These are phyloP conservation scores for Oxyruncus cristatus DNA, from an alignment of 2,113 vertebrate species.

Conservation along the genomic window DNA sequence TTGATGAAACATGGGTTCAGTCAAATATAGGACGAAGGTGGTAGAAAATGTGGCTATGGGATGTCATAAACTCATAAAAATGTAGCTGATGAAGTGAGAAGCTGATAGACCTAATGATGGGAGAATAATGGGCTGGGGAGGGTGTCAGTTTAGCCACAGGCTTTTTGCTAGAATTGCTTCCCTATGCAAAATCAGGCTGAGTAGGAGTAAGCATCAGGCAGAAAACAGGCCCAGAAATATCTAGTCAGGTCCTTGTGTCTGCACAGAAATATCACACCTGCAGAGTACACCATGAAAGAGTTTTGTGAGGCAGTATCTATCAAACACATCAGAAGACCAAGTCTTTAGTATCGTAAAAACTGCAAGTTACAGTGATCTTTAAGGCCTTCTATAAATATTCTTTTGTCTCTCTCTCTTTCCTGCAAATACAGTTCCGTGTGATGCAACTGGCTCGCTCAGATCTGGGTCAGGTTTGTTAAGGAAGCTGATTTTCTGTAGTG, in stretches of 20 bases:
- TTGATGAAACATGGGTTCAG: background rate
- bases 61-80: background rate
- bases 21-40: background rate
- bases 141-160: background rate
- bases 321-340: background rate
- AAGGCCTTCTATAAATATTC: background rate
- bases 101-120: background rate
- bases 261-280: background rate
- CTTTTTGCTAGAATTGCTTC: background rate
- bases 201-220: background rate
- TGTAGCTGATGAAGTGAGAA: background rate
- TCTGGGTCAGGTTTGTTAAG: background rate
- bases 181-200: background rate
- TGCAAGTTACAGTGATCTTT: background rate
- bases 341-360: background rate
- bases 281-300: accelerated
- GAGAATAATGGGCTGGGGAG: background rate
- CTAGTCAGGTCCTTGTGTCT: background rate
- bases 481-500: background rate
- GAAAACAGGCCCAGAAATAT: background rate
- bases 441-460: accelerated
- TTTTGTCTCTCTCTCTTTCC: background rate
- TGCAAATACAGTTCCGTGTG: accelerated
- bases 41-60: background rate
- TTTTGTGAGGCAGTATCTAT: background rate